Percentiles rank a stretch among this genome's conserved stretches.
Conservation (phyloP, 2,113 vertebrate species). For the Herpetotheres cachinnans region DNA sequence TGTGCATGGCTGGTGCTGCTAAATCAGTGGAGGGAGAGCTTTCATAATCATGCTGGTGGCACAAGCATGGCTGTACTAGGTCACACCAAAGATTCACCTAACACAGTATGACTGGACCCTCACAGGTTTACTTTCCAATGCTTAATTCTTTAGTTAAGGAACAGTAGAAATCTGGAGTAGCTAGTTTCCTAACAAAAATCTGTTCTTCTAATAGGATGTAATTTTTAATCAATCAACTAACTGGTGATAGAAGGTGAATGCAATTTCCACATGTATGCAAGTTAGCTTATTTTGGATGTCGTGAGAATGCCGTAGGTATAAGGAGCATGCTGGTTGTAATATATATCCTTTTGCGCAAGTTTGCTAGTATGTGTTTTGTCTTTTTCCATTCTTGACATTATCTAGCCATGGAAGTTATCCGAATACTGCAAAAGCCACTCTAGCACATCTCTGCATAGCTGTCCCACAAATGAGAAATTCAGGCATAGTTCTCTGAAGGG, state of each 20-base stretch:
- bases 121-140: not conserved
- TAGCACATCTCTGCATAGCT: not conserved
- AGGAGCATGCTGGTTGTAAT: not conserved
- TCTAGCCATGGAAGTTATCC: not conserved
- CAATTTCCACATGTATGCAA: not conserved
- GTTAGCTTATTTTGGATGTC: not conserved
- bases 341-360: not conserved
- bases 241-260: not conserved
- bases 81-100: not conserved
- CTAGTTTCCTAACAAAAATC: not conserved
- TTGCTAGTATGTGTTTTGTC: not conserved
- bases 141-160: not conserved
- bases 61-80: not conserved
- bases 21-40: not conserved
- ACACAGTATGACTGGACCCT: not conserved
- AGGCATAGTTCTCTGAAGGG: not conserved
- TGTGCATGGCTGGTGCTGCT: not conserved
- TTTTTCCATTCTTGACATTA: not conserved
- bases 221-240: not conserved
- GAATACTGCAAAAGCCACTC: not conserved
- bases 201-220: not conserved
- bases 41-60: not conserved
- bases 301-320: not conserved
- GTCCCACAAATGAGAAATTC: not conserved
- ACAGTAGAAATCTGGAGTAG: not conserved